phyloP scores from a whole-genome alignment of 2,797 vertebrate genomes.

The Tokudaia tokunoshimensis region DNA sequence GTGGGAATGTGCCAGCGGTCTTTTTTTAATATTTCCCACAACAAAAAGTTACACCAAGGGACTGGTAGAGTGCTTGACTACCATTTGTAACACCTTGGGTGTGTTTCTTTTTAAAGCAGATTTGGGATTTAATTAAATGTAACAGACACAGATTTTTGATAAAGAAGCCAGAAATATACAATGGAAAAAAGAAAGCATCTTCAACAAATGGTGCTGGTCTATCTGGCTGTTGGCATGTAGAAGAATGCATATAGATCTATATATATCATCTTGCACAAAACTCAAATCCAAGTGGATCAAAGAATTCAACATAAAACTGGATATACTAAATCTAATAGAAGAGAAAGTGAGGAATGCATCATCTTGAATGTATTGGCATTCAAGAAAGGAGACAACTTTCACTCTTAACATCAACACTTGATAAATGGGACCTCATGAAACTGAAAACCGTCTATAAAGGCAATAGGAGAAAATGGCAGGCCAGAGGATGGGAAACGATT shows the following conservation, averaged over 20 bases:
- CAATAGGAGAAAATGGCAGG: too few species aligned
- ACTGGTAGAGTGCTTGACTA: neutral
- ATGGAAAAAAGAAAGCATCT: neutral
- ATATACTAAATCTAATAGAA: neutral
- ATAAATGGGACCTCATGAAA: too few species aligned
- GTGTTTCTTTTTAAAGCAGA: neutral
- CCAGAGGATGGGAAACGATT: too few species aligned
- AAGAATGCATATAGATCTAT: neutral
- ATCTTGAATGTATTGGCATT: neutral
- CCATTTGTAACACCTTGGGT: too few species aligned
- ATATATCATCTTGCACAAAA: neutral
- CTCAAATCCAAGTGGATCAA: neutral
- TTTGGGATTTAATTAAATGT: neutral
- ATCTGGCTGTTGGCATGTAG: neutral
- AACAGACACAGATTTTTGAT: neutral
- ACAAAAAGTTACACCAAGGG: neutral
- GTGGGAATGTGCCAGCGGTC: too few species aligned
- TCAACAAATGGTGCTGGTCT: neutral
- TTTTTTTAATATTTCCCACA: too few species aligned
- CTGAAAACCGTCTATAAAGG: too few species aligned
- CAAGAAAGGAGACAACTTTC: neutral
- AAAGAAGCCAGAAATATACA: neutral
- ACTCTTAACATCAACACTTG: neutral
- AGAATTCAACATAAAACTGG: neutral
- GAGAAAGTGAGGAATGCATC: neutral